Conservation (phyloP, 2,113 vertebrate species). For the Pangasianodon gigas region DNA sequence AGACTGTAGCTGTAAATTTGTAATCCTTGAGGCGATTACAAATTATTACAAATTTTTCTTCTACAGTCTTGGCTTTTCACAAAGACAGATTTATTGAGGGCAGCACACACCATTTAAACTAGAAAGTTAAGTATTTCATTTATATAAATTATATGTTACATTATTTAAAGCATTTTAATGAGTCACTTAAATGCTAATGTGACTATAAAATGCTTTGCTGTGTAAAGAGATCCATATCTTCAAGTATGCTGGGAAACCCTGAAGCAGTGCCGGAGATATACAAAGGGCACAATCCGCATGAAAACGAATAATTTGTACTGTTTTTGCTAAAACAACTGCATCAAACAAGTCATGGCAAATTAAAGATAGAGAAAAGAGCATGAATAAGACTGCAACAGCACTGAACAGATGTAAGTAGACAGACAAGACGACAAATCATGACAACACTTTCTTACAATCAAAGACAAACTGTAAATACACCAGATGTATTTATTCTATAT, state of each 20-base stretch:
- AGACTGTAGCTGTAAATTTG: conserved; percentile 6
- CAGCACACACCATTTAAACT: conserved; percentile 23
- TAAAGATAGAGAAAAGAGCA: conserved; percentile 29
- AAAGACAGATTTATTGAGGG: conserved; percentile 15
- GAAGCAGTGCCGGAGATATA: conserved; percentile 12
- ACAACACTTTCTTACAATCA: conserved; percentile 31
- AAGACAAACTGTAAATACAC: conserved; percentile 19
- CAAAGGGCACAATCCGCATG: conserved; percentile 12
- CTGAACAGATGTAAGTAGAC: conserved; percentile 45
- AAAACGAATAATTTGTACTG: conserved; percentile 27
- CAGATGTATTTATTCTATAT: background rate
- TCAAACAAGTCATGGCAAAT: conserved; percentile 31
- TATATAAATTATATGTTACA: conserved; percentile 23
- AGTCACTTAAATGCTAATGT: conserved; percentile 30
- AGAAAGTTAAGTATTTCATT: conserved; percentile 18
- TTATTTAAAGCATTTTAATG: conserved; percentile 37
- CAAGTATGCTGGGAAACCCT: conserved; percentile 2
- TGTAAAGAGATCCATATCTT: conserved; percentile 38
- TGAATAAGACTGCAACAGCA: conserved; percentile 26
- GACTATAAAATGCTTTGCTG: conserved; percentile 23
- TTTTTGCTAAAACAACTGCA: conserved; percentile 45
- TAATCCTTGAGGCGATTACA: conserved; percentile 21
- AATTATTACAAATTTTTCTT: background rate
- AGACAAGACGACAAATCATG: conserved; percentile 26
- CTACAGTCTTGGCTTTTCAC: conserved; percentile 10